Base-by-base conservation (phyloP, 2,797 vertebrate genomes). In the Lindbergichthys nudifrons region DNA sequence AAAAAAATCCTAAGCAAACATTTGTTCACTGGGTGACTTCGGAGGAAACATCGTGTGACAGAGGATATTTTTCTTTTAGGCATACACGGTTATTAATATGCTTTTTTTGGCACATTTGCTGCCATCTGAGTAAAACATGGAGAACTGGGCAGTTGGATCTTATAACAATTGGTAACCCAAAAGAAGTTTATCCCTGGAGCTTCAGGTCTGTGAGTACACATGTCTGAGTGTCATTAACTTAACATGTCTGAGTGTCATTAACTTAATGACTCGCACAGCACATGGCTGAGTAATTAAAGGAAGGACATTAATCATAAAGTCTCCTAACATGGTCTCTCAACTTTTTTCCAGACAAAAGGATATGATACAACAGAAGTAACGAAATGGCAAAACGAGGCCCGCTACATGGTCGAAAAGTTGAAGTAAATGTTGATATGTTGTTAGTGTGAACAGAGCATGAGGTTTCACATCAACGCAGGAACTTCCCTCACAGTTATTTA, bases 261-360 rank as follows among this genome's bases (percentile, higher is more conserved):
- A 75, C 76, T 66, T 73, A 76, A 80, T 52, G 77, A 58, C 71
- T 80, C 51, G 15, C 67, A 62, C 53, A 62, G 51, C 77, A 80
- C 72, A 81, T 19, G 57, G 58, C 56, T 61, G 48, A 62, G 45
- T 85, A 83, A 89, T 88, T 87, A 82, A 81, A 78, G 81, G 57
- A 36, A 36, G 42, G 42, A 78, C 60, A 87, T 84, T 81, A 77
- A 86, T 80, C 60, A 81, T 59, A 18, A 80, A 30, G 60, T 68
- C 39, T 75, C 21, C n/a, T 73, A 45, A 21, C 10, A 41, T 47
- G 59, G 65, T 36, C 78, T 32, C 45, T 70, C 30, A 43, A 42
- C n/a, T 45, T 9, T 21, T 30, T 12, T 36, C 52, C 59, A 10
- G n/a, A 73, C 32, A 39, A 3, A 6, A 32, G 11, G 47, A 30